These are phyloP conservation scores for Apis laboriosa DNA, from an alignment of 1,140 invertebrate genomes.

Conservation along the genomic window DNA sequence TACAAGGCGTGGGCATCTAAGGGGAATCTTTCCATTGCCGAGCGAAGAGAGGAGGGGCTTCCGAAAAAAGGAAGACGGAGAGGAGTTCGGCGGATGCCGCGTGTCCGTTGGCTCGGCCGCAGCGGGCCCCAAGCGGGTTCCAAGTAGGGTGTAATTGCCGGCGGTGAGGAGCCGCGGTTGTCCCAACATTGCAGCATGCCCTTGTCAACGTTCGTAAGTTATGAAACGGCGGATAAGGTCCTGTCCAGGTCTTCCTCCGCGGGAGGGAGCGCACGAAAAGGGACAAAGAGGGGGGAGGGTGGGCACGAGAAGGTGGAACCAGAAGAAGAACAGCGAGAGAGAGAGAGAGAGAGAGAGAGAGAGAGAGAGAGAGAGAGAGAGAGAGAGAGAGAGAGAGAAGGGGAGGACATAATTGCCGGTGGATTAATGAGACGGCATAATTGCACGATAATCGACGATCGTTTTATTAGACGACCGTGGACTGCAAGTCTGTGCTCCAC, in stretches of 20 bases:
- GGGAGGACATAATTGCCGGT: conserved; percentile 72
- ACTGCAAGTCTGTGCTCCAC: conserved; percentile 36
- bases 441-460: conserved; percentile 80
- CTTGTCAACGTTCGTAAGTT: conserved; percentile 74
- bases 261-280: conserved; percentile 35
- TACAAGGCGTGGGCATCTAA: not conserved
- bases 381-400: conserved; percentile 28
- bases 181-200: conserved; percentile 73
- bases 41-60: not conserved
- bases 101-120: conserved; percentile 5
- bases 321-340: conserved; percentile 7
- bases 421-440: conserved; percentile 81
- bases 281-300: conserved; percentile 53
- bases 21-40: conserved; percentile 6
- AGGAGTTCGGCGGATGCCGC: conserved; percentile 28
- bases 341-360: conserved; percentile 36
- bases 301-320: not conserved
- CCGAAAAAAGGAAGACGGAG: conserved; percentile 10
- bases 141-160: conserved; percentile 68
- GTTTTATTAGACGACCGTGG: conserved; percentile 75
- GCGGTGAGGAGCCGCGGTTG: conserved; percentile 49
- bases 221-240: conserved; percentile 69
- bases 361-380: conserved; percentile 19
- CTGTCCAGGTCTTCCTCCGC: conserved; percentile 38
- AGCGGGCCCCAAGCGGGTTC: conserved; percentile 34